phyloP scores from a whole-genome alignment of 2,797 vertebrate species.

The Parotocinclus haroldoi region DNA sequence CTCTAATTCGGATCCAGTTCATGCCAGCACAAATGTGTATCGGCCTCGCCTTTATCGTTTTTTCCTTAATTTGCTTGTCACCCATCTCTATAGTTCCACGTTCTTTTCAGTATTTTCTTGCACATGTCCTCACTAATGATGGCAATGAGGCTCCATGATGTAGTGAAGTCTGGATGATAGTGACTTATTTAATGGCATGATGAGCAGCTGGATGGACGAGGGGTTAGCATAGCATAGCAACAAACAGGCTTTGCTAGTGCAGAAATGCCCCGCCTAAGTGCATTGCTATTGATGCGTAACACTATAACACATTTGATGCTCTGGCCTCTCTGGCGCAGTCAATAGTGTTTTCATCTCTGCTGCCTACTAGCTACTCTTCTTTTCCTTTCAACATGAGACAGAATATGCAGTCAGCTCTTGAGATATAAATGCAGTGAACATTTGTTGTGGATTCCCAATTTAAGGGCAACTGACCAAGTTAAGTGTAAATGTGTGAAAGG shows the following conservation, averaged over 20 bases:
- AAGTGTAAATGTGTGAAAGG: neutral
- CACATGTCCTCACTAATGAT: too few species aligned
- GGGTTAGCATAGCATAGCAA: constrained; percentile 28
- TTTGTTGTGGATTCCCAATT: neutral
- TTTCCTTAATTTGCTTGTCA: too few species aligned
- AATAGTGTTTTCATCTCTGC: constrained; percentile 33
- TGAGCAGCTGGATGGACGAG: constrained; percentile 23
- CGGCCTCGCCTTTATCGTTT: too few species aligned
- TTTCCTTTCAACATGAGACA: constrained; percentile 28
- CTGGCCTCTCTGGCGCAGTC: constrained; percentile 22
- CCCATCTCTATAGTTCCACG: too few species aligned
- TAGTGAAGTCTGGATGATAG: neutral
- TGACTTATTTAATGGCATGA: constrained; percentile 11
- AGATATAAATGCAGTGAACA: neutral
- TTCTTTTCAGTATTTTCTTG: too few species aligned
- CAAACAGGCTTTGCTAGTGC: constrained; percentile 35
- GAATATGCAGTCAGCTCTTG: constrained; percentile 19
- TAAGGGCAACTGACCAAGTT: neutral
- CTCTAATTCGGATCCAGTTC: too few species aligned
- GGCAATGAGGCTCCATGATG: neutral
- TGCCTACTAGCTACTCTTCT: neutral
- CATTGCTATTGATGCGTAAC: constrained; percentile 43
- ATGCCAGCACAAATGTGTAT: too few species aligned
- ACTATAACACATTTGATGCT: constrained; percentile 47
- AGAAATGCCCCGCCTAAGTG: constrained; percentile 41